Evolutionary conservation across 2,113 vertebrate genomes (phyloP), one percentile per base, ranked within the genome.

Genomic region (Columba janthina): DNA sequence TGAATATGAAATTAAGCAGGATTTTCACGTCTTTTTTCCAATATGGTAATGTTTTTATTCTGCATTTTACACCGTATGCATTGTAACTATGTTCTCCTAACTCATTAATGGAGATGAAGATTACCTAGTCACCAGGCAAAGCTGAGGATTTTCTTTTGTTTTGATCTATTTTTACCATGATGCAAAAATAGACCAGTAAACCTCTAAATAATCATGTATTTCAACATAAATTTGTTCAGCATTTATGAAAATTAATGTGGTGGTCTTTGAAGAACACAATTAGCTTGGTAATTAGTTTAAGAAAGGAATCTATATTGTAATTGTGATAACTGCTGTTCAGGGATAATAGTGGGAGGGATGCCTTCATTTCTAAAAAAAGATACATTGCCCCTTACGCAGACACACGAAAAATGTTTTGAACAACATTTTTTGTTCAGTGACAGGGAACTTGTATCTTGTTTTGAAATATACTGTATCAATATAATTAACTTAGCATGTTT

Each of bases 271-370:
- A 96, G 91, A 80, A 65, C 64, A 90, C 66, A 96, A 86, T 97
- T 97, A 96, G 51, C 44, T 95, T 71, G 66, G 71, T 94, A 81
- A 93, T 95, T 94, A 89, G 75, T 96, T 96, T 74, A 95, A 96
- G 56, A 92, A 91, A 84, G 58, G 51, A 89, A 66, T 88, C 50
- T 28, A 64, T 95, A 95, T 75, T 83, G 71, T 94, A 94, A 92
- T 95, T 46, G n/a, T 81, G 36, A 22, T 94, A 95, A 89, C 60
- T 95, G 46, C 76, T 96, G 31, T 97, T 95, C 92, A 90, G 57
- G 69, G 73, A 80, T 89, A 92, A 69, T 84, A 93, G 61, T 92
- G 64, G 58, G 51, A 95, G 53, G 44, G 57, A 93, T 66, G 44
- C 92, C 78, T 89, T 66, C 61, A 64, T 92, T 97, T 94, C 65